These are phyloP conservation scores for Ophiodon elongatus DNA, from an alignment of 2,113 vertebrate genomes.

Conservation along the genomic window DNA sequence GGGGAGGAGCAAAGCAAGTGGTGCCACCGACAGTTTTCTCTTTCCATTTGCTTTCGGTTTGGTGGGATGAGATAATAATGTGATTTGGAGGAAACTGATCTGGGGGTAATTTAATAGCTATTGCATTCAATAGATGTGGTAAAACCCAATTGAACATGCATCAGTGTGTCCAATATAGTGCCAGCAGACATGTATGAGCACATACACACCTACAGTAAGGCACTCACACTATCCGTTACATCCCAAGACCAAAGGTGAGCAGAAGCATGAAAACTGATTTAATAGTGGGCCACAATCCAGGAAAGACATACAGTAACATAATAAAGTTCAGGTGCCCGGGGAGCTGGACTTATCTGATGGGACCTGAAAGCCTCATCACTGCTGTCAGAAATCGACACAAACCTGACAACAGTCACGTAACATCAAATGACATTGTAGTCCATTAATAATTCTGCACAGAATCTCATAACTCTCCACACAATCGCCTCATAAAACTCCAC, in stretches of 20 bases:
- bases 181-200: background rate
- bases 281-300: slow-evolving; percentile 14
- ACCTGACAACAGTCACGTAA: slow-evolving; percentile 23
- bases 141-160: slow-evolving; percentile 28
- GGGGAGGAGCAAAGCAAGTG: slow-evolving; percentile 13
- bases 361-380: background rate
- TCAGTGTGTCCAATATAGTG: background rate
- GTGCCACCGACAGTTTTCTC: slow-evolving; percentile 36
- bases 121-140: slow-evolving; percentile 26
- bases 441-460: slow-evolving; percentile 37
- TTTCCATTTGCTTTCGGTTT: slow-evolving; percentile 57
- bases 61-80: slow-evolving; percentile 49
- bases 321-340: background rate
- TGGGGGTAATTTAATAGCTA: slow-evolving; percentile 48
- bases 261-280: background rate
- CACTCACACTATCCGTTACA: background rate
- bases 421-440: slow-evolving; percentile 24
- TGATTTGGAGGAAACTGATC: slow-evolving; percentile 44
- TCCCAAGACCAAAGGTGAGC: slow-evolving; percentile 14
- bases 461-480: slow-evolving; percentile 50
- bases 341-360: slow-evolving; percentile 21
- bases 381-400: slow-evolving; percentile 1
- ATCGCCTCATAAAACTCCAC: slow-evolving; percentile 53
- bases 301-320: slow-evolving; percentile 33
- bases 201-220: background rate